A percentile compares a stretch with the other conserved stretches of the same genome.
Conservation (phyloP, 23 tunicate genomes). For the Trididemnum clinides region DNA sequence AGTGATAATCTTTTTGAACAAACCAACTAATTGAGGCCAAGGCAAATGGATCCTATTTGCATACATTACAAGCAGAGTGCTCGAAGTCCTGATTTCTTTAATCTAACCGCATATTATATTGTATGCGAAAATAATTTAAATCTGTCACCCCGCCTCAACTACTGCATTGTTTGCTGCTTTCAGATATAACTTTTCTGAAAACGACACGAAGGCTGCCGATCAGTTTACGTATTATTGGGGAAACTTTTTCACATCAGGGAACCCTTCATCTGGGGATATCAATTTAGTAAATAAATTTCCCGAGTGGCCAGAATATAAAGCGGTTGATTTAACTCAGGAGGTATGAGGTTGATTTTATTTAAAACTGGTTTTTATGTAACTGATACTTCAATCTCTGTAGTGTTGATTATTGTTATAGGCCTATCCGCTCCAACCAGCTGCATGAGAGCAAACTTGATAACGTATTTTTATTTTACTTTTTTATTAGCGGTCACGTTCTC, state of each 20-base stretch:
- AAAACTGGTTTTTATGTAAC: no score
- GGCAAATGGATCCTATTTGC: no score
- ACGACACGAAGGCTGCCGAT: constrained; percentile 28
- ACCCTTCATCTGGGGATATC: constrained; percentile 33
- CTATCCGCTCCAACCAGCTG: background rate
- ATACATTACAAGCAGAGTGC: no score
- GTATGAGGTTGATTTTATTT: background rate
- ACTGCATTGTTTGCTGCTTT: no score
- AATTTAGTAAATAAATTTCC: background rate
- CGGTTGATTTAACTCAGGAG: background rate
- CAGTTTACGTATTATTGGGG: constrained; percentile 64
- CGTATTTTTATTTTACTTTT: background rate
- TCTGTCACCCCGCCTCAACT: no score
- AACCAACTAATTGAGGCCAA: no score
- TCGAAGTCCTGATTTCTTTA: no score
- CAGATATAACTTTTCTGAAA: constrained; percentile 48
- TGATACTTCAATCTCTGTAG: no score
- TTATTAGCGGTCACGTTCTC: background rate
- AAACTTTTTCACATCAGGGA: constrained; percentile 45
- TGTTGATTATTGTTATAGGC: no score
- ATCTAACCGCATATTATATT: no score
- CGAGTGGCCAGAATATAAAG: constrained; percentile 44
- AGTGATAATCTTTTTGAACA: no score
- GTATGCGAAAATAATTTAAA: no score
- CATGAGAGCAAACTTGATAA: background rate